Conservation (phyloP, 30 jellyfish, hydroid and myxozoan species). For the Pelagia noctiluca region DNA sequence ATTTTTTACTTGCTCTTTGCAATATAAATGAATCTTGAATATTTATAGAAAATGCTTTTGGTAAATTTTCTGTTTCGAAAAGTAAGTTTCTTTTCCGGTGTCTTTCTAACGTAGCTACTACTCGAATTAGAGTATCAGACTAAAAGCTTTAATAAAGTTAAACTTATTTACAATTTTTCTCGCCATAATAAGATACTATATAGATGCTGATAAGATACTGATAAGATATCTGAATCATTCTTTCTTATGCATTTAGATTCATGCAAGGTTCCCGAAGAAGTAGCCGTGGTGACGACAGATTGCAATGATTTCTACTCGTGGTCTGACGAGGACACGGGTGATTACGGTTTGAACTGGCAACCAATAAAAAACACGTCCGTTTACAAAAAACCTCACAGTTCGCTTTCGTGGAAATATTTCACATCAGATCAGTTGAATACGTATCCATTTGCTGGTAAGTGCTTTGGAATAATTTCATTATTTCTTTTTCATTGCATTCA, state of each 20-base stretch:
- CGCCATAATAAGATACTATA: no score
- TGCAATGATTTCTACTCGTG: conserved; percentile 94
- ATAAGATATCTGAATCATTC: no score
- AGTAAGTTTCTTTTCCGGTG: no score
- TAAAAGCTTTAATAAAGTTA: no score
- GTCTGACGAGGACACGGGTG: conserved; percentile 85
- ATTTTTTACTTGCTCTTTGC: no score
- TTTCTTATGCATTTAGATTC: conserved; percentile 72
- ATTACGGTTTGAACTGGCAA: conserved; percentile 85
- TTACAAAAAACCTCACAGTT: conserved; percentile 47
- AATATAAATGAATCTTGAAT: no score
- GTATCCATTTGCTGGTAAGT: conserved; percentile 95
- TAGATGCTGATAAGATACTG: no score
- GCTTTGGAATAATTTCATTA: not conserved
- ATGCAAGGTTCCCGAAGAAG: conserved; percentile 81
- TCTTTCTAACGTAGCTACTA: no score
- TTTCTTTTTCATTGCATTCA: not conserved
- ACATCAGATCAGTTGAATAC: conserved; percentile 86
- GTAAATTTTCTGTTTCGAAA: no score
- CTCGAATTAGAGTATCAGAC: no score
- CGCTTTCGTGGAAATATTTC: conserved; percentile 85
- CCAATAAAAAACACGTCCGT: conserved; percentile 70
- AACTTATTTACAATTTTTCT: no score
- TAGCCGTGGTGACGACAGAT: conserved; percentile 36
- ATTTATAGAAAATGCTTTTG: no score